Conservation (phyloP, 2,888 invertebrate genomes). For the Metellina segmentata region DNA sequence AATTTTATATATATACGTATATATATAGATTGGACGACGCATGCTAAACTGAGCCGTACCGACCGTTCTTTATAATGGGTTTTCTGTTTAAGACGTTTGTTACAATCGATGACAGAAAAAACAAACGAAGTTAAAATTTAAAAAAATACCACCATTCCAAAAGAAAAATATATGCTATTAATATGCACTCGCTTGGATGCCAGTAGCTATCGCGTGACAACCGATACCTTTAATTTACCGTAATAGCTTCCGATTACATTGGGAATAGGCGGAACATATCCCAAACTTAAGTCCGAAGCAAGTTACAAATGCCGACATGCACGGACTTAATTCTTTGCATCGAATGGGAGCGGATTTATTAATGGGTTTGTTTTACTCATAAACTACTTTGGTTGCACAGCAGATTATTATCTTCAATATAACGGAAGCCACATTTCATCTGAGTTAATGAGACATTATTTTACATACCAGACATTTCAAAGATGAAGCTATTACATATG, state of each 20-base stretch:
- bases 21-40: too few relatives aligned
- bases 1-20: too few relatives aligned
- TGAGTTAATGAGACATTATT: neutral
- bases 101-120: neutral
- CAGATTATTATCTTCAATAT: neutral
- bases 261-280: neutral
- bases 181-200: neutral
- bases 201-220: neutral
- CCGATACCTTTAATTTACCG: neutral
- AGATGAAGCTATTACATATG: too few relatives aligned
- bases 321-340: neutral
- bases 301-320: neutral
- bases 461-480: neutral
- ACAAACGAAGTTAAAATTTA: neutral
- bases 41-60: too few relatives aligned
- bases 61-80: too few relatives aligned
- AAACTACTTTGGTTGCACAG: neutral
- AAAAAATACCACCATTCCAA: neutral
- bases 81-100: too few relatives aligned
- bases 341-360: neutral
- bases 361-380: neutral
- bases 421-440: neutral
- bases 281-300: too few relatives aligned
- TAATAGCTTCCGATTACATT: neutral
- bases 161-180: neutral